Evolutionary conservation across 2,888 invertebrate species (phyloP).

Genomic region (Drosophila basisetae): DNA sequence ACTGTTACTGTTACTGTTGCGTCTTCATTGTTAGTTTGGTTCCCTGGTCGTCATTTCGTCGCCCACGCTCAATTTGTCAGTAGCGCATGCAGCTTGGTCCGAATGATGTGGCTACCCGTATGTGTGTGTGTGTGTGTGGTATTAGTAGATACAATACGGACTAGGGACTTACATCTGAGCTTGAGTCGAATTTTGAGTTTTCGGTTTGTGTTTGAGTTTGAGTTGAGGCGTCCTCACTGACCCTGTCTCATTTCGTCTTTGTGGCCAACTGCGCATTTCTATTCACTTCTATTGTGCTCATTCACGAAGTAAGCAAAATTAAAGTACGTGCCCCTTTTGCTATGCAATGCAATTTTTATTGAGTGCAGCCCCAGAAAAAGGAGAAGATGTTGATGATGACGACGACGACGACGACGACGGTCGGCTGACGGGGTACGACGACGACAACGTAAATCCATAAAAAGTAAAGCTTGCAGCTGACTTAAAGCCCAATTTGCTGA

Average conservation of each 20-base stretch:
- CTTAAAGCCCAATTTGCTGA: slow-evolving; percentile 20
- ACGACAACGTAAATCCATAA: slow-evolving; percentile 7
- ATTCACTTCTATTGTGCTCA: slow-evolving; percentile 76
- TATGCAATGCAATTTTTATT: slow-evolving; percentile 76
- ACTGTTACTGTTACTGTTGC: slow-evolving; percentile 14
- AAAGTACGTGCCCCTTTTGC: slow-evolving; percentile 75
- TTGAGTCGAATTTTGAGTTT: slow-evolving; percentile 3
- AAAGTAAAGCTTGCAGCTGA: slow-evolving; percentile 12
- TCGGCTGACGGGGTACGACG: neutral
- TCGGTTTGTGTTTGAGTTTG: neutral
- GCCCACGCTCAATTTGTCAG: slow-evolving; percentile 55
- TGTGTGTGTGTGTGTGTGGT: neutral
- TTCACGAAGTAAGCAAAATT: slow-evolving; percentile 78
- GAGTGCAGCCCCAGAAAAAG: slow-evolving; percentile 41
- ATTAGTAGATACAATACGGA: neutral
- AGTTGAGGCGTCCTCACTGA: neutral
- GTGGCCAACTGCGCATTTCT: slow-evolving; percentile 46
- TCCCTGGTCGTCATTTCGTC: slow-evolving; percentile 39
- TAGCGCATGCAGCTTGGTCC: slow-evolving; percentile 33
- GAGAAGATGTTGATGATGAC: slow-evolving; percentile 6
- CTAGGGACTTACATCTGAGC: neutral
- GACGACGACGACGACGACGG: neutral
- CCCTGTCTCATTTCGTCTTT: slow-evolving; percentile 20
- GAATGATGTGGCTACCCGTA: slow-evolving; percentile 5
- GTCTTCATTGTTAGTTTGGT: slow-evolving; percentile 29